phyloP scores from a whole-genome alignment of 1,140 invertebrate species.

The Drosophila ogumai region DNA sequence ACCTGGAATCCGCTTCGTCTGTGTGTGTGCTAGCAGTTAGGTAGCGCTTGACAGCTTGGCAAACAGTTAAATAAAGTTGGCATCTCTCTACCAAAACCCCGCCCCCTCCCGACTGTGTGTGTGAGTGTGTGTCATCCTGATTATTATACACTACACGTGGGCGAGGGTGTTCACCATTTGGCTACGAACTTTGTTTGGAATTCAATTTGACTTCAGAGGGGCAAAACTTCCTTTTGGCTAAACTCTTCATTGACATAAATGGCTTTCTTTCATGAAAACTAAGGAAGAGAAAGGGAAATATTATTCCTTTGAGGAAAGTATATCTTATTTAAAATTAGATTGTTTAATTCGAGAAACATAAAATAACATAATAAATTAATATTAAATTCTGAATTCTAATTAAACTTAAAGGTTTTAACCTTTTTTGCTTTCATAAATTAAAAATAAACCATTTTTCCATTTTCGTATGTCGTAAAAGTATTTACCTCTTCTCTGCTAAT shows the following conservation, averaged over 20 bases:
- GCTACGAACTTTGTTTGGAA: constrained; percentile 18
- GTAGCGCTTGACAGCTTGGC: constrained; percentile 80
- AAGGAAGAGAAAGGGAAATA: not conserved
- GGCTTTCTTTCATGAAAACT: not conserved
- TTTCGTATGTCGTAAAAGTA: not conserved
- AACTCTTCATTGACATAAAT: constrained; percentile 12
- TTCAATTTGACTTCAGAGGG: constrained; percentile 16
- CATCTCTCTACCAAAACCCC: constrained; percentile 20
- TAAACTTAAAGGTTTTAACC: no score
- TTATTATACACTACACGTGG: constrained; percentile 47
- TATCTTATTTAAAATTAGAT: no score
- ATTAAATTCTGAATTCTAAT: not conserved
- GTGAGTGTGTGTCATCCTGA: constrained; percentile 32
- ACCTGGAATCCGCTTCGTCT: constrained; percentile 37
- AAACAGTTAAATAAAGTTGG: constrained; percentile 83
- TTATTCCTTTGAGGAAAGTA: not conserved
- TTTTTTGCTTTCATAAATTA: not conserved
- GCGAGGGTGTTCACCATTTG: constrained; percentile 19
- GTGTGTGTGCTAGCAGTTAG: constrained; percentile 64
- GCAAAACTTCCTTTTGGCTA: not conserved
- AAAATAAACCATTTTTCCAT: not conserved
- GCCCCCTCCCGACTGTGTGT: constrained; percentile 1
- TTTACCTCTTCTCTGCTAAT: constrained; percentile 6
- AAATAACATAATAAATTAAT: not conserved
- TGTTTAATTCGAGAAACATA: no score